Conservation (phyloP, 1,140 invertebrate genomes). For the Oedothorax gibbosus region DNA sequence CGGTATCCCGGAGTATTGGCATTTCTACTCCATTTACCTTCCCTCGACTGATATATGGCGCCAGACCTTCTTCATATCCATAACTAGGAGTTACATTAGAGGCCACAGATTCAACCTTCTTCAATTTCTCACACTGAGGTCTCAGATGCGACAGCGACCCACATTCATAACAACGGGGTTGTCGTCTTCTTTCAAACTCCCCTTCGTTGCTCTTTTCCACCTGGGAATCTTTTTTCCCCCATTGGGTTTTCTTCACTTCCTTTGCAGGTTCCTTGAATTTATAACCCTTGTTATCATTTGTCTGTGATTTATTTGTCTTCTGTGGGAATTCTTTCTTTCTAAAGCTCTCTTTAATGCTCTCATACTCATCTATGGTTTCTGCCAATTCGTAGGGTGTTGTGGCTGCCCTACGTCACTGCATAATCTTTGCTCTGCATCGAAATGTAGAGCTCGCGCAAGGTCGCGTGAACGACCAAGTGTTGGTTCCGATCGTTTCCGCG, state of each 20-base stretch:
- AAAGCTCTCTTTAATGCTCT: not conserved
- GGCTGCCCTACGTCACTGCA: no score
- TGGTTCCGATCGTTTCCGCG: no score
- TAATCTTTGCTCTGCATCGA: no score
- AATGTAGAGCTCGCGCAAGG: no score
- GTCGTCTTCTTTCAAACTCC: not conserved
- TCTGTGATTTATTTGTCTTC: not conserved
- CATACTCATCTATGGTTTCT: slow-evolving; percentile 14
- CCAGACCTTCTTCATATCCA: not conserved
- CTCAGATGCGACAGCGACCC: not conserved
- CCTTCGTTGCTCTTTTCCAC: not conserved
- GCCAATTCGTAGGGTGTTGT: not conserved
- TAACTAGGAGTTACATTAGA: not conserved
- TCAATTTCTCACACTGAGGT: slow-evolving; percentile 12
- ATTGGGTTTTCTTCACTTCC: not conserved
- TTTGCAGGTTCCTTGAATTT: not conserved
- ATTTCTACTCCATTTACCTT: slow-evolving; percentile 30
- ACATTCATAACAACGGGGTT: slow-evolving; percentile 20
- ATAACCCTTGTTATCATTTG: not conserved
- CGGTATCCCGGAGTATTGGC: slow-evolving; percentile 18
- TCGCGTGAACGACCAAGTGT: no score
- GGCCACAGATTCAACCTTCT: not conserved
- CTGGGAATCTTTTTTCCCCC: not conserved
- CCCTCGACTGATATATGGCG: not conserved
- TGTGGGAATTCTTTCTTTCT: not conserved